Evolutionary conservation across 1,140 invertebrate species (phyloP).

Genomic region (Drosophila mayri): DNA sequence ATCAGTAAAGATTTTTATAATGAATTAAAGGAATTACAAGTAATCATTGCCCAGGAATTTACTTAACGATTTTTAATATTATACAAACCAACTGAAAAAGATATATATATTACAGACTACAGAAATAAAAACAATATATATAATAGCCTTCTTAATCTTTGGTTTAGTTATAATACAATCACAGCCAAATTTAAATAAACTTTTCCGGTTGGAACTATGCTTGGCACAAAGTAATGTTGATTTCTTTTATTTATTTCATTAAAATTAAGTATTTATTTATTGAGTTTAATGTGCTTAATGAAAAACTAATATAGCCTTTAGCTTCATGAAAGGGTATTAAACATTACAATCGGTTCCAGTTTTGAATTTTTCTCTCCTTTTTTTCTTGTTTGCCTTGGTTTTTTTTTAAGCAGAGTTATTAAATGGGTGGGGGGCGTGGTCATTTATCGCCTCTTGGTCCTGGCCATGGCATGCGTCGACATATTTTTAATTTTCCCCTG

Average conservation of each 20-base stretch:
- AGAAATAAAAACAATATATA: not conserved
- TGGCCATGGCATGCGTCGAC: constrained; percentile 53
- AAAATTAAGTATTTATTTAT: not conserved
- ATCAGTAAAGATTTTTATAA: not conserved
- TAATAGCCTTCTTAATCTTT: not conserved
- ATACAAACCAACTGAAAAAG: not conserved
- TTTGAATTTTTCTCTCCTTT: not conserved
- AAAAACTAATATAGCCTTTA: not conserved
- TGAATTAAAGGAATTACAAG: not conserved
- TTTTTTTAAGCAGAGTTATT: not conserved
- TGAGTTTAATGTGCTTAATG: not conserved
- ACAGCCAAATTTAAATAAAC: not conserved
- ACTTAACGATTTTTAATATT: not conserved
- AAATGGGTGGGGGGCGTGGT: constrained; percentile 21
- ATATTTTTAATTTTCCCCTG: constrained; percentile 37
- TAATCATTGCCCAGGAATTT: no score
- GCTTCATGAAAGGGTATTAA: not conserved
- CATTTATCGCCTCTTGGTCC: constrained; percentile 38
- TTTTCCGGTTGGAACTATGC: not conserved
- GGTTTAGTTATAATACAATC: no score
- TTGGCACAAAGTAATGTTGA: not conserved
- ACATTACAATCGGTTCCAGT: not conserved
- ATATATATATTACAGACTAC: not conserved
- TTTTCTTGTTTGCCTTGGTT: not conserved
- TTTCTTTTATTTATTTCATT: not conserved